phyloP scores from a whole-genome alignment of 2,113 vertebrate genomes.

The Notarius lentiginosus region DNA sequence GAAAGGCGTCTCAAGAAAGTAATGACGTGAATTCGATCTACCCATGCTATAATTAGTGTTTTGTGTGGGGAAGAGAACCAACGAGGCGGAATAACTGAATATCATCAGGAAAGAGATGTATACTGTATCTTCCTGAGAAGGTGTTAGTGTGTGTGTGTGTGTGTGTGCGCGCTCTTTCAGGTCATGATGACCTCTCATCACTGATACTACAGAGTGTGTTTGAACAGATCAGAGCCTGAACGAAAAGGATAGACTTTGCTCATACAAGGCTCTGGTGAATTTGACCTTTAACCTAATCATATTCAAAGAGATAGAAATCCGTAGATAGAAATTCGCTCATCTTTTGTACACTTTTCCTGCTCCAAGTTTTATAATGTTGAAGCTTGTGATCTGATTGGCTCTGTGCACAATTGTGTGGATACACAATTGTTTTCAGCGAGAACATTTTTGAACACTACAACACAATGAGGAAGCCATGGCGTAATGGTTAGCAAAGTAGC shows the following conservation, averaged over 20 bases:
- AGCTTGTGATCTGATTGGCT: neutral
- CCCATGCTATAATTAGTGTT: conserved; percentile 1
- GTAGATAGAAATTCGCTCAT: neutral
- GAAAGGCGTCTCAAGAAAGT: neutral
- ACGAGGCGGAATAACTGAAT: neutral
- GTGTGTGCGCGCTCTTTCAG: neutral
- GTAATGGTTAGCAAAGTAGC: too few species aligned
- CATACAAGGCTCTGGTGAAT: neutral
- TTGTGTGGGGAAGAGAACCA: neutral
- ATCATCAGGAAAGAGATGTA: neutral
- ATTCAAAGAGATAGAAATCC: neutral
- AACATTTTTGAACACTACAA: neutral
- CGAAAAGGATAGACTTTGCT: neutral
- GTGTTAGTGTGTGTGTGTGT: neutral
- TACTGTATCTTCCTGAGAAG: neutral
- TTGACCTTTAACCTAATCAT: neutral
- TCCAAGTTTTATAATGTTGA: neutral
- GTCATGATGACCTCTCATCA: neutral
- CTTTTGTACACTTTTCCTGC: neutral
- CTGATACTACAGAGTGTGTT: neutral
- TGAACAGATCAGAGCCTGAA: neutral
- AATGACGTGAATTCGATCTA: neutral
- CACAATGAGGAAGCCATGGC: too few species aligned
- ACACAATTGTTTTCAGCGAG: neutral
- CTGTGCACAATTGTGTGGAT: neutral